These are phyloP conservation scores for Meloidogyne floridensis DNA, from an alignment of 1,140 invertebrate genomes.

Conservation along the genomic window DNA sequence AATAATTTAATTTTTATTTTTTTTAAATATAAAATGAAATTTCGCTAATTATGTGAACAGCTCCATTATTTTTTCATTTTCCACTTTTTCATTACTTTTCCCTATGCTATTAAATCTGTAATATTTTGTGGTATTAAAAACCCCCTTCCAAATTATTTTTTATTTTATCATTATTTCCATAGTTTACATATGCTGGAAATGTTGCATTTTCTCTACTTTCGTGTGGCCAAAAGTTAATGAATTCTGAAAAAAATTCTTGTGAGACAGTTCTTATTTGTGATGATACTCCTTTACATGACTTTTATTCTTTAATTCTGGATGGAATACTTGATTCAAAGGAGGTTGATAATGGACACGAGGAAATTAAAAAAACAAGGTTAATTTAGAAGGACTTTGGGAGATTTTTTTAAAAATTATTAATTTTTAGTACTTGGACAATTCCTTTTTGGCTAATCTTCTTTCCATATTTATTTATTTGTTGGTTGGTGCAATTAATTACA, in stretches of 20 bases:
- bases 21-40: slow-evolving; percentile 6
- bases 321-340: not conserved
- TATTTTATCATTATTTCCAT: too few species aligned
- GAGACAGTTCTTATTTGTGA: slow-evolving; percentile 46
- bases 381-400: too few species aligned
- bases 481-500: slow-evolving; percentile 22
- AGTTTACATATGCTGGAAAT: slow-evolving; percentile 56
- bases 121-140: too few species aligned
- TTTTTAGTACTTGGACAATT: slow-evolving; percentile 13
- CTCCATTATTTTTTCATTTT: not conserved
- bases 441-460: slow-evolving; percentile 46
- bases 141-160: too few species aligned
- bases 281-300: slow-evolving; percentile 43
- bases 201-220: slow-evolving; percentile 45
- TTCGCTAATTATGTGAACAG: not conserved
- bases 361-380: not conserved
- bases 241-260: not conserved
- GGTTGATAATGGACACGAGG: not conserved
- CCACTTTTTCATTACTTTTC: not conserved
- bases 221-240: slow-evolving; percentile 36
- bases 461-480: slow-evolving; percentile 40
- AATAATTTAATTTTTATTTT: not conserved
- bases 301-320: slow-evolving; percentile 32
- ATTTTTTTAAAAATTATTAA: not conserved
- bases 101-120: too few species aligned